Percentiles rank a stretch among this genome's conserved stretches.
phyloP scores from a whole-genome alignment of 2,888 invertebrate species.

The Tipula helvola region DNA sequence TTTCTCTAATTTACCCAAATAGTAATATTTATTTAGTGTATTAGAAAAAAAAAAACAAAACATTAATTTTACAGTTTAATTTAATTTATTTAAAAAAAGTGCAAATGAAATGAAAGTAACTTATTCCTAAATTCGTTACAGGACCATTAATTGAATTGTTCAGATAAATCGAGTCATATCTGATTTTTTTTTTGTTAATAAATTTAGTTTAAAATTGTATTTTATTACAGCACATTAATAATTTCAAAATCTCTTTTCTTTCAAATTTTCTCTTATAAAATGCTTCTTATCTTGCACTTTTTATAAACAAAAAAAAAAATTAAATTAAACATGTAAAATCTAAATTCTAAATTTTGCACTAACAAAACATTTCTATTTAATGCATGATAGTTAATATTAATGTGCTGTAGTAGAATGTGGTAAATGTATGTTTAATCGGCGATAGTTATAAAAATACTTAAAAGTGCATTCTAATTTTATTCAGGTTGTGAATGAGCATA shows the following conservation, averaged over 20 bases:
- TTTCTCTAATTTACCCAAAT: no score
- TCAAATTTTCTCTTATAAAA: background rate
- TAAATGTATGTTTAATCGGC: background rate
- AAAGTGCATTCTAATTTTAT: background rate
- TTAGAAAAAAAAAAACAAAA: background rate
- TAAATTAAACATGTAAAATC: background rate
- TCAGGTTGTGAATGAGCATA: conserved; percentile 77
- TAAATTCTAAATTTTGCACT: background rate
- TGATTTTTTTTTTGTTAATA: background rate
- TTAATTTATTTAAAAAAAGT: background rate
- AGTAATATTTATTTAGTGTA: no score
- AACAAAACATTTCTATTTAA: background rate
- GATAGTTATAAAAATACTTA: background rate
- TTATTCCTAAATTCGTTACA: background rate
- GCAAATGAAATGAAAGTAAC: background rate
- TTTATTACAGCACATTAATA: background rate
- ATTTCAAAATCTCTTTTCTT: background rate
- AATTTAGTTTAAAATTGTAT: background rate
- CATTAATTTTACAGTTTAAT: background rate
- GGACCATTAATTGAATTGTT: background rate
- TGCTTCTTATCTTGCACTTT: background rate
- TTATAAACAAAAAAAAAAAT: background rate
- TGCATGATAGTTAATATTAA: background rate
- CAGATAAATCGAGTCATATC: background rate
- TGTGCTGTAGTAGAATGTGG: background rate